Base-by-base conservation (phyloP, 2,888 invertebrate genomes). In the Tiphia femorata region DNA sequence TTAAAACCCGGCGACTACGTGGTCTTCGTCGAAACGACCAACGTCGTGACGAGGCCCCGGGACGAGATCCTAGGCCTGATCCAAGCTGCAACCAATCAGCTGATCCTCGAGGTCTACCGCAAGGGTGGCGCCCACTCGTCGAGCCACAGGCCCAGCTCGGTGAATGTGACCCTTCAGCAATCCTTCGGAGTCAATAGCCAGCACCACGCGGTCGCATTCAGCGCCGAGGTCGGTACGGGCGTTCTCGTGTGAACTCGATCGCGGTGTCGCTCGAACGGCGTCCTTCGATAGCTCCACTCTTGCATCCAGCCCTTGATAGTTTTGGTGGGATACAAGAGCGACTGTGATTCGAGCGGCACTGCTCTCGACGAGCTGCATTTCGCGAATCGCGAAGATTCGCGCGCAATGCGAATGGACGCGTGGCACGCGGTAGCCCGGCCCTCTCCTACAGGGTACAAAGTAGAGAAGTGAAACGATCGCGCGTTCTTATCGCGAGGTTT, bases 171-270 rank as follows among this genome's bases (percentile, higher is more conserved):
- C 41, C 62, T 73, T 43, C 78, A 78, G 52, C 73, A 50, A 42
- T 63, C 73, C 67, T 61, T 55, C 53, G 59, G 66, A 63, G 35
- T 70, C 72, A 25, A 63, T 73, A 44, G 64, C 67, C 80, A 67
- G 67, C 82, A 73, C n/a, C 76, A 70, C 47, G 75, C 79, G 86
- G 93, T 95, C 81, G 92, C 94, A 48, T 94, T 94, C 85, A 93
- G 90, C 80, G 91, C 92, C 84, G 94, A 95, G 94, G 94, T 95
- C 89, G 94, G 94, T 92, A 91, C 89, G 75, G 94, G 94, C 62
- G 92, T 94, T 75, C 89, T 94, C 76, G 94, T 94, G 73, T 94
- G 86, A 86, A 50, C 25, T 35, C 40, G 37, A 25, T 43, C 35
- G 33, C 14, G 12, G 5, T 12, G 12, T n/a, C 33, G 12, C 12